Evolutionary conservation across 30 jellyfish, hydroid and myxozoan species (phyloP).

Genomic region (Catostylus mosaicus): DNA sequence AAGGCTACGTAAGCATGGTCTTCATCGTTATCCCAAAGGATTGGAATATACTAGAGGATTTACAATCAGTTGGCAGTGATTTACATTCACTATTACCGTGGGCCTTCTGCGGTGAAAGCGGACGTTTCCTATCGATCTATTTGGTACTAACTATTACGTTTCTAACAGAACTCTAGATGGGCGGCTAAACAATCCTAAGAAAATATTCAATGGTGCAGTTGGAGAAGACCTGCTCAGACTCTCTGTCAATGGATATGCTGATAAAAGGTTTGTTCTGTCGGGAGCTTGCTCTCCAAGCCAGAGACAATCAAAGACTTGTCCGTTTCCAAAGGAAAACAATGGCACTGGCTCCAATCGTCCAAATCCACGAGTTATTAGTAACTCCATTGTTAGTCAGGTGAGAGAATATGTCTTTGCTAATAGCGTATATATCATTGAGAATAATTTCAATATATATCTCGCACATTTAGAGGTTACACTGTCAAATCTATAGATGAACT

Average conservation of each 20-base stretch:
- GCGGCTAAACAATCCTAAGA: constrained; percentile 58
- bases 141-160: too few relatives aligned
- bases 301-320: constrained; percentile 44
- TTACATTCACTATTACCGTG: too few relatives aligned
- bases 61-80: not conserved
- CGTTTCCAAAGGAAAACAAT: constrained; percentile 70
- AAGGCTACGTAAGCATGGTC: not conserved
- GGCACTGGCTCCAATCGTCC: constrained; percentile 91
- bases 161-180: constrained; percentile 81
- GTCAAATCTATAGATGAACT: not conserved
- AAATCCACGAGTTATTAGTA: constrained; percentile 79
- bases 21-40: too few relatives aligned
- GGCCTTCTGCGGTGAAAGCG: not conserved
- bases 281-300: constrained; percentile 78
- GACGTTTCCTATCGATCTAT: not conserved
- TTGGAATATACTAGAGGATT: too few relatives aligned
- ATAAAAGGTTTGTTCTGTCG: constrained; percentile 68
- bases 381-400: constrained; percentile 68
- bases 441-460: not conserved
- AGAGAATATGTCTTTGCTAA: not conserved
- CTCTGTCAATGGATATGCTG: constrained; percentile 72
- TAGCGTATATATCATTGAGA: not conserved
- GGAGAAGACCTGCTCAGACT: constrained; percentile 55
- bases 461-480: not conserved
- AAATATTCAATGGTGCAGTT: constrained; percentile 69